Conservation (phyloP, 2,888 invertebrate genomes). For the Drosophila leonis region DNA sequence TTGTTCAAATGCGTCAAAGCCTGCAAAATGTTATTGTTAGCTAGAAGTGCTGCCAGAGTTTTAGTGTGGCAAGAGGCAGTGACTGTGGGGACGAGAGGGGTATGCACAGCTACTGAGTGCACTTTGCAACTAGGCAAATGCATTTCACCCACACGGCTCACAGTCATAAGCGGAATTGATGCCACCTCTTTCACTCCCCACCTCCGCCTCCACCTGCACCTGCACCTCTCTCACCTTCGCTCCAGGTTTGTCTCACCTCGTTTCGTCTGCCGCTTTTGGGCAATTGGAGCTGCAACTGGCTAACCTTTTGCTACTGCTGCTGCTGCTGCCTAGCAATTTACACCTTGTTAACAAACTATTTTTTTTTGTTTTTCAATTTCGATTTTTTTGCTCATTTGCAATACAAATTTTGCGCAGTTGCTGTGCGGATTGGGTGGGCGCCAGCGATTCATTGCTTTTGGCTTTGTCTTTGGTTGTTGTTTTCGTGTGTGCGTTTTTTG, state of each 20-base stretch:
- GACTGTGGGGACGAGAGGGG: not conserved
- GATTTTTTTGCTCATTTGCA: constrained; percentile 46
- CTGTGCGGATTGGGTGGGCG: constrained; percentile 50
- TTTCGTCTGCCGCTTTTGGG: constrained; percentile 36
- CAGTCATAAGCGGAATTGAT: constrained; percentile 9
- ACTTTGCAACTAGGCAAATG: constrained; percentile 37
- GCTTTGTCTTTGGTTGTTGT: not conserved
- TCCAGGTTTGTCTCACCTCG: constrained; percentile 11
- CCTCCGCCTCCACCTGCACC: too few species aligned
- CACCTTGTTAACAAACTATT: constrained; percentile 67
- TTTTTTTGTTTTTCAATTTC: constrained; percentile 2
- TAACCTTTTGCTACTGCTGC: constrained; percentile 50
- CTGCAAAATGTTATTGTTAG: constrained; percentile 35
- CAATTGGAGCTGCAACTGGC: constrained; percentile 53
- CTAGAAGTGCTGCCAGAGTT: not conserved
- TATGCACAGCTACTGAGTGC: constrained; percentile 30
- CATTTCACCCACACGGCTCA: constrained; percentile 33
- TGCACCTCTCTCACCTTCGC: not conserved
- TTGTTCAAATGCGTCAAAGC: constrained; percentile 42
- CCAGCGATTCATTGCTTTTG: constrained; percentile 32
- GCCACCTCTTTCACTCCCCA: not conserved
- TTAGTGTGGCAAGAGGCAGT: not conserved
- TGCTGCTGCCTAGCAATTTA: constrained; percentile 66
- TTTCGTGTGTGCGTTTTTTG: not conserved
- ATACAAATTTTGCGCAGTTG: constrained; percentile 51